Base-by-base conservation (phyloP, 2,113 vertebrate species). In the Percopsis transmontana region DNA sequence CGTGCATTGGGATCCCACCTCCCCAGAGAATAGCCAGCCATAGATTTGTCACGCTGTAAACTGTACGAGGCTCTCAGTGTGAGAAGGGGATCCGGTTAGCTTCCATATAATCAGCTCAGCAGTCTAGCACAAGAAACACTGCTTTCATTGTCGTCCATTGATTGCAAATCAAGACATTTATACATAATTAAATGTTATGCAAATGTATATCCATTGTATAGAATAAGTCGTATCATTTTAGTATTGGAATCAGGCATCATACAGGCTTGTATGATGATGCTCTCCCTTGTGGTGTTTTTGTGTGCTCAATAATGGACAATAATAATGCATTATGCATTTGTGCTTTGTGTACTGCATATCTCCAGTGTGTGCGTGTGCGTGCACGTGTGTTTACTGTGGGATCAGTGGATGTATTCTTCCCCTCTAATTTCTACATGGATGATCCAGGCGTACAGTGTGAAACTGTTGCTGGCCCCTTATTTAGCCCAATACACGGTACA, bases 201-300 rank as follows among this genome's bases (percentile, higher is more conserved):
- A n/a, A n/a, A n/a, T n/a, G n/a, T n/a, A n/a, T n/a, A n/a, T n/a
- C n/a, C n/a, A n/a, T n/a, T n/a, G n/a, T n/a, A n/a, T n/a, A n/a
- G n/a, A n/a, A n/a, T n/a, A n/a, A n/a, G n/a, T 33, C 5, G 27
- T 7, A 33, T 33, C 27, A 33, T 33, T 33, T 33, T 33, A 33
- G 27, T 33, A 33, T 33, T 33, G 27, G 8, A 33, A 6, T 33
- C 27, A 33, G n/a, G n/a, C n/a, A n/a, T n/a, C n/a, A n/a, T 66
- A 52, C 51, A 41, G 20, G 58, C 62, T 86, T 86, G 83, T 42
- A 39, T 82, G 85, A 88, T 47, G 38, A 72, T 68, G 42, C 60
- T 21, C 56, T 74, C 74, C 76, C 77, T 19, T 41, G 77, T 76
- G 66, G 61, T 62, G 70, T 65, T 52, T 53, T 53, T 52, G 53